These are phyloP conservation scores for Kradibia gibbosae DNA, from an alignment of 1,140 invertebrate species.

Conservation along the genomic window DNA sequence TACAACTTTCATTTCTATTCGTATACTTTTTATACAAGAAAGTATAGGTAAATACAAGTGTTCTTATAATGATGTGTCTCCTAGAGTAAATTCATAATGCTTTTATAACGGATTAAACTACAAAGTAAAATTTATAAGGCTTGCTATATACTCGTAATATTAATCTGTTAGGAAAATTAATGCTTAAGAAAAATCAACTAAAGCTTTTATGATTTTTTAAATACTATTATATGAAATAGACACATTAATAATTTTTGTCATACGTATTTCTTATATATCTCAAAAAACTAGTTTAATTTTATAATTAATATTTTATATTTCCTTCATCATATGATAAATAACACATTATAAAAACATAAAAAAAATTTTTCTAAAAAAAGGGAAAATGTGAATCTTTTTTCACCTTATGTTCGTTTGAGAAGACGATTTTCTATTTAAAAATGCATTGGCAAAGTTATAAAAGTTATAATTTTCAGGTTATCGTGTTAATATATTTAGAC, in stretches of 20 bases:
- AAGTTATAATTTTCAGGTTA: background rate
- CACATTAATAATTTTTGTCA: background rate
- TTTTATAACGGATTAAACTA: background rate
- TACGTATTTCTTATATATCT: background rate
- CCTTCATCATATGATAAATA: background rate
- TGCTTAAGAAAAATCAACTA: background rate
- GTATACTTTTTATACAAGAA: background rate
- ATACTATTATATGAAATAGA: background rate
- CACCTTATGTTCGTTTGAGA: background rate
- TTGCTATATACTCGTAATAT: background rate
- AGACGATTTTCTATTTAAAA: background rate
- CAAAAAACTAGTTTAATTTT: conserved; percentile 1
- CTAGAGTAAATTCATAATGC: conserved; percentile 11
- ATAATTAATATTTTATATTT: background rate
- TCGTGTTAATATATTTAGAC: background rate
- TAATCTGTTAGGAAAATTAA: conserved; percentile 1
- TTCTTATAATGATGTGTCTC: background rate
- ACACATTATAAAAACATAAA: too few species aligned
- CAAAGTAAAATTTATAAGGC: background rate
- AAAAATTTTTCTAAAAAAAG: too few species aligned
- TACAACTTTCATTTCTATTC: background rate
- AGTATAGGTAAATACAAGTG: background rate
- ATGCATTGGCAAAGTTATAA: background rate
- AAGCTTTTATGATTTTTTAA: conserved; percentile 19
- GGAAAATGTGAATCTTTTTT: too few species aligned